Evolutionary conservation across 2,888 invertebrate genomes (phyloP), one percentile per base, ranked within the genome.

Genomic region (Cylloceria caligata): DNA sequence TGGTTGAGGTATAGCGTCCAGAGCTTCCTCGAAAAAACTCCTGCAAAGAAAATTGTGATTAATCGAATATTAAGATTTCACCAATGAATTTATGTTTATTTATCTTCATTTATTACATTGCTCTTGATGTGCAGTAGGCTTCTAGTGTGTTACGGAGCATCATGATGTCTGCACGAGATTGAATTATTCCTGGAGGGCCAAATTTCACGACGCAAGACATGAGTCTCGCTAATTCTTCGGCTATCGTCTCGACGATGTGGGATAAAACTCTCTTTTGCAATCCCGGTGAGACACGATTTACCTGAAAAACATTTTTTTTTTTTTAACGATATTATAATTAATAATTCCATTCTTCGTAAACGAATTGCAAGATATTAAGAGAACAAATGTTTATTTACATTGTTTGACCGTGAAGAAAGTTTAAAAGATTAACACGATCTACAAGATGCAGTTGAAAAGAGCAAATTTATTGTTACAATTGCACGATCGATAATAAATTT

Each of bases 191-290:
- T 76, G 95, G 94, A 85, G 94, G 94, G 90, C 95, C 95, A 88
- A 96, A 96, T 83, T 94, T 94, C 81, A 94, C 94, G 11, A 96
- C 96, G 91, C 97, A 97, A 45, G 96, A 96, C 94, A 98, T 97
- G 11, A 99, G 94, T 11, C 99, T 95, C 52, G 97, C 96, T 83
- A 99, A 93, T 94, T 99, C 99, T 93, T 99, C 98, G 84, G 97
- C 97, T 78, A 99, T 97, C 0, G 97, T 97, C 94, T 98, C 97
- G 57, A 98, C 96, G 86, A 99, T 97, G 88, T 96, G 96, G 19
- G 95, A 95, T 57, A 96, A 90, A 39, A 96, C 95, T 85, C 95
- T 95, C 24, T 95, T 94, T 86, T 98, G 95, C 91, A 98, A 94
- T 24, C 96, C 95, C 0, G 97, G 96, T 4, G 97, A 97, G 71